These are phyloP conservation scores for Rhinolophus sinicus DNA, from an alignment of 2,113 vertebrate species.

Conservation along the genomic window DNA sequence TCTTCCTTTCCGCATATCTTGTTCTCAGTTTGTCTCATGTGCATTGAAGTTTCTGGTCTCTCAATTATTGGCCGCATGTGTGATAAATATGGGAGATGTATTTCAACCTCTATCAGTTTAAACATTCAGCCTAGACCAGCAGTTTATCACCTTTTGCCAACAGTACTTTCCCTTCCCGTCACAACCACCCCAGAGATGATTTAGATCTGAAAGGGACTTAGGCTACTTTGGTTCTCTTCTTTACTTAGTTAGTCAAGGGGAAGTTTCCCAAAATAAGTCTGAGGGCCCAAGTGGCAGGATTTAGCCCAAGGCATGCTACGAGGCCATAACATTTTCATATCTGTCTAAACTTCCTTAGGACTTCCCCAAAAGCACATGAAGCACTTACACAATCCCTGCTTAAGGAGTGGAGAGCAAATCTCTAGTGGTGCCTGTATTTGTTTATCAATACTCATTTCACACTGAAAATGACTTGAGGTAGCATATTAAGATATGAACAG, in stretches of 20 bases:
- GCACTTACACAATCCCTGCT: not conserved
- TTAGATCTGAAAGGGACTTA: not conserved
- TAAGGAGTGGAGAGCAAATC: not conserved
- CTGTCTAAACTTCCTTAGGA: not conserved
- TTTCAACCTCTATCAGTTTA: not conserved
- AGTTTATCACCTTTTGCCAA: not conserved
- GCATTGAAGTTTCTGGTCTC: not conserved
- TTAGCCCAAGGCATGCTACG: not conserved
- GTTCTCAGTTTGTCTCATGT: not conserved
- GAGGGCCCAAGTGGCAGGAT: not conserved
- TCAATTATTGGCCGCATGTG: not conserved
- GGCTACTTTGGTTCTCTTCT: not conserved
- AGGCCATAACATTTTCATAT: not conserved
- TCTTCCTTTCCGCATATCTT: not conserved
- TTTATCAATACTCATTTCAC: not conserved
- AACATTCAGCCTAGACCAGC: not conserved
- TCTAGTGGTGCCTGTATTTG: not conserved
- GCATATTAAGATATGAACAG: not conserved
- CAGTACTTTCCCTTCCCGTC: not conserved
- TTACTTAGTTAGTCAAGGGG: not conserved
- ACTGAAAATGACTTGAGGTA: constrained; percentile 30
- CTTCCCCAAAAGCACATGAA: not conserved
- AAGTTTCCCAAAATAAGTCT: not conserved
- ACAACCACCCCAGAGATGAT: not conserved
- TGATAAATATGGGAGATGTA: not conserved